Conservation (phyloP, 2,113 vertebrate species). For the Salvator merianae region DNA sequence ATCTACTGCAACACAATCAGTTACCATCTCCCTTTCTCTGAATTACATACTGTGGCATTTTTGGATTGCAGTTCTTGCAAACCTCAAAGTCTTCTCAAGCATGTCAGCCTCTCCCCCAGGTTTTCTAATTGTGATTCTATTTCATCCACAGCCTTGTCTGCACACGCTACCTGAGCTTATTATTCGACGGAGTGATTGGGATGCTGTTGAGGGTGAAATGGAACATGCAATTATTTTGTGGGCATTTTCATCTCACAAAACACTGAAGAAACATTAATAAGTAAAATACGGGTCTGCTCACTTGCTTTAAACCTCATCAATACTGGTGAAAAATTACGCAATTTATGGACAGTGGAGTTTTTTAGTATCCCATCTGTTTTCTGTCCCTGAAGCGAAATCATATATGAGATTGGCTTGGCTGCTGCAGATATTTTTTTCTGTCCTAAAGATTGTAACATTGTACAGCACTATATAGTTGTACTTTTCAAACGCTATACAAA, state of each 20-base stretch:
- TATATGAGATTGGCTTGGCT: too few relatives aligned
- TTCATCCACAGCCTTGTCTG: neutral
- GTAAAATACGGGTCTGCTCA: neutral
- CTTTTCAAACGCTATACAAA: too few relatives aligned
- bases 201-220: neutral
- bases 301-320: neutral
- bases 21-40: too few relatives aligned
- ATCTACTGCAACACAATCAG: neutral
- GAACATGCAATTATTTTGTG: slow-evolving; percentile 13
- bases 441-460: too few relatives aligned
- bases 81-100: neutral
- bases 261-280: neutral
- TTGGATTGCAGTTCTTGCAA: neutral
- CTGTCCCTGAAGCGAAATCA: too few relatives aligned
- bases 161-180: neutral
- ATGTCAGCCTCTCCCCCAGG: neutral
- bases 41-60: neutral
- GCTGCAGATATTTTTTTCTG: too few relatives aligned
- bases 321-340: too few relatives aligned
- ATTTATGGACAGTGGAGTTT: too few relatives aligned
- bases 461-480: too few relatives aligned
- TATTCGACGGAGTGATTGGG: neutral
- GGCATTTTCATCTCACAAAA: neutral
- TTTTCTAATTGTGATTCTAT: neutral
- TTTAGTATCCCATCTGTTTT: too few relatives aligned